A percentile compares a stretch with the other conserved stretches of the same genome.
These are phyloP conservation scores for Agrotis puta DNA, from an alignment of 2,888 invertebrate genomes.

Conservation along the genomic window DNA sequence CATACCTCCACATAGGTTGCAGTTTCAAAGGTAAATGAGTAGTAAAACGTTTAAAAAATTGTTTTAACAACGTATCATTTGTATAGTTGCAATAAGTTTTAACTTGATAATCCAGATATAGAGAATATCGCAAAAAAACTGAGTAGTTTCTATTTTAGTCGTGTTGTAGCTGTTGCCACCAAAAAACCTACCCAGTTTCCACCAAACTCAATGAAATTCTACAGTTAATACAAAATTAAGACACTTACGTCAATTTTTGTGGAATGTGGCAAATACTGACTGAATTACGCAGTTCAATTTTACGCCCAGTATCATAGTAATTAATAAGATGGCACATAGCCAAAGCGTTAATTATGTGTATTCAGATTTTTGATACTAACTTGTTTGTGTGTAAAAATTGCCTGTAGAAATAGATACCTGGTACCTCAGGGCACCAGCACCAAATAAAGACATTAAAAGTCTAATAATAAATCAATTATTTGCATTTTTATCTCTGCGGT, in stretches of 20 bases:
- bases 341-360: constrained; percentile 26
- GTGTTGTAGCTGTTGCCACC: too few species aligned
- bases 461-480: constrained; percentile 6
- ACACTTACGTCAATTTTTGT: neutral
- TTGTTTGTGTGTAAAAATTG: neutral
- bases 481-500: neutral
- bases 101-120: too few species aligned
- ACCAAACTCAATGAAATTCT: neutral
- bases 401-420: neutral
- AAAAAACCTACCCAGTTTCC: neutral
- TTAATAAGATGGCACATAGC: constrained; percentile 48
- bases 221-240: neutral
- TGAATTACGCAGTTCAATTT: constrained; percentile 29
- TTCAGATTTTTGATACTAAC: constrained; percentile 16
- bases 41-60: too few species aligned
- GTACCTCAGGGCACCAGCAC: constrained; percentile 6
- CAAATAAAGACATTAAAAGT: neutral
- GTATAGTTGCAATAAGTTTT: too few species aligned
- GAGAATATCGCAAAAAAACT: too few species aligned
- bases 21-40: too few species aligned
- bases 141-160: too few species aligned
- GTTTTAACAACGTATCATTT: too few species aligned
- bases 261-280: neutral
- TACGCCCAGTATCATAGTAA: constrained; percentile 18
- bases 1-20: too few species aligned